These are phyloP conservation scores for Menidia menidia DNA, from an alignment of 2,797 vertebrate genomes.

Conservation along the genomic window DNA sequence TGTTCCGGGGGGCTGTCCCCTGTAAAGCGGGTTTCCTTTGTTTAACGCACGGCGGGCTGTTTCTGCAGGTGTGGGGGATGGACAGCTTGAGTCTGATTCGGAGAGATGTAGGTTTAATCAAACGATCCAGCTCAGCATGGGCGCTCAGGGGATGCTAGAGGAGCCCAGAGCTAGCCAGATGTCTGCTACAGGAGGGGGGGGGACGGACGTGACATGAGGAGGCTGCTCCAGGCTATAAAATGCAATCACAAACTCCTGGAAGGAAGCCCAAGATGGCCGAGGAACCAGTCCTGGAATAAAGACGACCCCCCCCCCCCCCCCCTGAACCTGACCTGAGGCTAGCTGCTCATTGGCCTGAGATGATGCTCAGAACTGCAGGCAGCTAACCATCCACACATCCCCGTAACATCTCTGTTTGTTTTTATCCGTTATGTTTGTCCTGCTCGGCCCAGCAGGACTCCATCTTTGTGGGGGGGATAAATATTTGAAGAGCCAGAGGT, in stretches of 20 bases:
- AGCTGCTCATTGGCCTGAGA: conserved; percentile 41
- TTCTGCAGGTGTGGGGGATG: conserved; percentile 16
- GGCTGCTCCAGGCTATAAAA: conserved; percentile 60
- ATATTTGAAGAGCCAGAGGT: conserved; percentile 77
- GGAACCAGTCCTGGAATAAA: conserved; percentile 45
- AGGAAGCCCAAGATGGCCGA: conserved; percentile 52
- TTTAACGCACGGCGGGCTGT: background rate
- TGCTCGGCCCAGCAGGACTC: conserved; percentile 50
- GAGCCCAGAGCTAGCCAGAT: conserved; percentile 70
- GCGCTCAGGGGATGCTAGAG: conserved; percentile 46
- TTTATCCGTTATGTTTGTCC: conserved; percentile 40
- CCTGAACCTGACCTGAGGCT: conserved; percentile 51
- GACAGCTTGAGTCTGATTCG: conserved; percentile 41
- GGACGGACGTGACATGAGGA: conserved; percentile 48
- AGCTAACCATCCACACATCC: conserved; percentile 10
- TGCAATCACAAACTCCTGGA: conserved; percentile 66
- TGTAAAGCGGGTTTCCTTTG: background rate
- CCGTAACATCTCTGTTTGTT: conserved; percentile 56
- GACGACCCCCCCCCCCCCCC: conserved; percentile 19
- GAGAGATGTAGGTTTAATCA: conserved; percentile 64
- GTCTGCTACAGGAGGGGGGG: conserved; percentile 57
- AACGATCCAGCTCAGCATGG: conserved; percentile 58
- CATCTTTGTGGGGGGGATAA: conserved; percentile 69
- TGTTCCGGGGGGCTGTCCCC: background rate
- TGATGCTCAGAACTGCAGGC: conserved; percentile 24